Base-by-base conservation (phyloP, 2,113 vertebrate genomes). In the Tragelaphus strepsiceros region DNA sequence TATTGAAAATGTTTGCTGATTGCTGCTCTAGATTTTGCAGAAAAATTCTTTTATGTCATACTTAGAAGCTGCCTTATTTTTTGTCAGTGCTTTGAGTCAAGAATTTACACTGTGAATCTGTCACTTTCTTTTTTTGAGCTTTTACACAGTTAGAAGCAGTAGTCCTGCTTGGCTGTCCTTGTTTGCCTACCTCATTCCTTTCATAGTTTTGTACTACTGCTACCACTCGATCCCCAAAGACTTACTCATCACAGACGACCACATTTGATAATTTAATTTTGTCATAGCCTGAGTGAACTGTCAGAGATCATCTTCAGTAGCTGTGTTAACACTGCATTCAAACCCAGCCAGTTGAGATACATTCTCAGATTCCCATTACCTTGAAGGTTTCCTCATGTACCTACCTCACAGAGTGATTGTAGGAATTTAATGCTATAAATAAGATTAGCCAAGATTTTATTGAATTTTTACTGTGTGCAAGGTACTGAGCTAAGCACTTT, bases 341-440 rank as follows among this genome's bases (percentile, higher is more conserved):
- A 6, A 78, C 28, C 19, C 84, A 78, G 49, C 26, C 53, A 86
- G 35, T 49, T 84, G 67, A 59, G 28, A 32, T 91, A 51, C 35
- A 86, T 71, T 62, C 13, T 89, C 22, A 87, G 32, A 86, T 87
- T 77, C 39, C 28, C 49, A n/a, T 90, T 71, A 46, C 77, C 30
- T 94, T 92, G 22, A 92, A 81, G 53, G 1, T 54, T 94, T 94
- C 32, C 32, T 86, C 35, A 51, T 77, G n/a, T 39, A 35, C 21
- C 6, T 64, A 9, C 56, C 22, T 92, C 43, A 88, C 32, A 58
- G 21, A 58, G 49, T 91, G 86, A 46, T n/a, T 54, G 9, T 62
- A 94, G 85, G 84, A 96, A 82, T 92, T 96, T 94, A 74, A 58
- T 81, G 28, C 56, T 83, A 56, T 81, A 88, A 67, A 53, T 94